Percentiles rank a stretch among this genome's conserved stretches.
These are phyloP conservation scores for Campoplex nolae DNA, from an alignment of 2,888 invertebrate species.

Conservation along the genomic window DNA sequence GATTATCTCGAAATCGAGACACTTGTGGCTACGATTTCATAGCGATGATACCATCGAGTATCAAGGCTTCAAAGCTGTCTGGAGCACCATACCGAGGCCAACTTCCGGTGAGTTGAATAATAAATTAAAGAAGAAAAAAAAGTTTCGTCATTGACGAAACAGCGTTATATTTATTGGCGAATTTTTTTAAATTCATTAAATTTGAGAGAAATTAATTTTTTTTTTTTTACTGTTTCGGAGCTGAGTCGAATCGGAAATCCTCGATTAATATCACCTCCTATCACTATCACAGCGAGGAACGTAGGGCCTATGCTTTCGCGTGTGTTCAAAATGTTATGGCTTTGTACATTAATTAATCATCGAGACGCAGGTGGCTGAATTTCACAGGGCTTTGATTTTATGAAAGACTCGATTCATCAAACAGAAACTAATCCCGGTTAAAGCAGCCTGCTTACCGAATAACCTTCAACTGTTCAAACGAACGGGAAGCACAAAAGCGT, in stretches of 20 bases:
- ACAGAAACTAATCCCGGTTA: not conserved
- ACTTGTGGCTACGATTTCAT: slow-evolving; percentile 91
- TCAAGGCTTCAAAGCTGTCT: slow-evolving; percentile 92
- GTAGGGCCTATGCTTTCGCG: not conserved
- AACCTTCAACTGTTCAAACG: not conserved
- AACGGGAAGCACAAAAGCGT: not conserved
- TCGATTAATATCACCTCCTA: not conserved
- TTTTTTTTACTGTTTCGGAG: not conserved
- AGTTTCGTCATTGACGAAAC: not conserved
- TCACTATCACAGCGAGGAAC: not conserved
- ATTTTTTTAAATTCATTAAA: not conserved
- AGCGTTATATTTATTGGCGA: not conserved
- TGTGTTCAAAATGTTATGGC: not conserved
- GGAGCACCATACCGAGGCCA: slow-evolving; percentile 88
- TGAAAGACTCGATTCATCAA: not conserved
- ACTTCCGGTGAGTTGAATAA: slow-evolving; percentile 86
- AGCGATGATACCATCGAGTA: slow-evolving; percentile 94
- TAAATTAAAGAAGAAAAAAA: not conserved
- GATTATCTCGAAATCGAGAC: slow-evolving; percentile 90
- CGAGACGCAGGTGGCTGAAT: not conserved
- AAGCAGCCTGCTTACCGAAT: not conserved
- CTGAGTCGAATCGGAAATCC: not conserved
- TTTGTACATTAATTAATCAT: not conserved
- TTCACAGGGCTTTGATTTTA: not conserved
- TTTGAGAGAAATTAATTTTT: not conserved